A percentile compares a stretch with the other conserved stretches of the same genome.
Evolutionary conservation across 2,797 vertebrate genomes (phyloP).

Genomic region (Lacerta viridis): DNA sequence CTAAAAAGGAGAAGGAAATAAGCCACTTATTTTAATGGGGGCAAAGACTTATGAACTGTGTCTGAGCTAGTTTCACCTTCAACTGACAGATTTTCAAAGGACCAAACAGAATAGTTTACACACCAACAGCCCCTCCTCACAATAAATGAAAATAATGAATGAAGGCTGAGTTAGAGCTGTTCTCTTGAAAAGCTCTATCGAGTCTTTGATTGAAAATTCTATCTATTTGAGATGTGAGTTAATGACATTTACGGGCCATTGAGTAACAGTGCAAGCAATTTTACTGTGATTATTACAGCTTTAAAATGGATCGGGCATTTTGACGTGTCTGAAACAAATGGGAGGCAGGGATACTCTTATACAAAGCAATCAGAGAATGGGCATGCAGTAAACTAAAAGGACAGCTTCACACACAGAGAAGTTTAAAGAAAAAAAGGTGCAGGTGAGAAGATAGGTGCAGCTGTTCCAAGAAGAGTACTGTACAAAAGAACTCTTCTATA

Average conservation of each 20-base stretch:
- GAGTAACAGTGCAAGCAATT: constrained; percentile 18
- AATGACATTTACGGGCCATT: constrained; percentile 32
- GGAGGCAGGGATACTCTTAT: neutral
- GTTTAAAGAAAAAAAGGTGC: neutral
- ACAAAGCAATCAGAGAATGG: neutral
- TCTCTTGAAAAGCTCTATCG: constrained; percentile 11
- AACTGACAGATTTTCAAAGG: constrained; percentile 12
- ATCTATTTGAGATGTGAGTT: constrained; percentile 10
- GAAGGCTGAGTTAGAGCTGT: neutral
- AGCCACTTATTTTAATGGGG: neutral
- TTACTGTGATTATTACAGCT: constrained; percentile 24
- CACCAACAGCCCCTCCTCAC: neutral
- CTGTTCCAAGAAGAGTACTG: neutral
- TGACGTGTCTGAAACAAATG: constrained; percentile 9
- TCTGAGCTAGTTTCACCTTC: neutral
- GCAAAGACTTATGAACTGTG: too few species aligned
- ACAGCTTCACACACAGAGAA: neutral
- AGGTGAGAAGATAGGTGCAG: neutral
- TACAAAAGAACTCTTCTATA: neutral
- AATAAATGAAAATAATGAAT: constrained; percentile 17
- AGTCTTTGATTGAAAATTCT: constrained; percentile 33
- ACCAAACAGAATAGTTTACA: neutral
- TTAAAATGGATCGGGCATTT: constrained; percentile 10
- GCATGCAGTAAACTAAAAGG: neutral
- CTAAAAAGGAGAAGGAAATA: neutral